Base-by-base conservation (phyloP, 2,797 vertebrate genomes). In the Synanceia verrucosa region DNA sequence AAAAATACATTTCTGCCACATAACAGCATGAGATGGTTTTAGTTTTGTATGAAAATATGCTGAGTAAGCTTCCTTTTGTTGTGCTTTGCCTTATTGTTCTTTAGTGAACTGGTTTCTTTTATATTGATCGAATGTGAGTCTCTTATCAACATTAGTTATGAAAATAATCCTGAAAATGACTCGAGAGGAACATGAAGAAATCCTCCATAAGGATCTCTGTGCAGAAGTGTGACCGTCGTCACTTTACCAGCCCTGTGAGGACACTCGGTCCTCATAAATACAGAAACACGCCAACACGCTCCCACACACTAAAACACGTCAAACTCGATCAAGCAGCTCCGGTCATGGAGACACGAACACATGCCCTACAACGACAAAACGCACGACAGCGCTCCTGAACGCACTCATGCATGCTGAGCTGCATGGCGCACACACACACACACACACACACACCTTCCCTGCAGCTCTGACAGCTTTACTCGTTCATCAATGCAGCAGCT, bases 391-490 rank as follows among this genome's bases (percentile, higher is more conserved):
- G 70, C 67, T 63, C 44, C 18, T 19, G 16, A 48, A 73, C 1
- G 66, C 72, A 78, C 39, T 58, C 66, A 73, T 68, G 83, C 79
- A 36, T 81, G 70, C 18, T 74, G 60, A 55, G 43, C 62, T 55
- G 41, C 24, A 63, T 37, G 10, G 61, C 60, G 33, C 34, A 12
- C 39, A 21, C 28, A 52, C 19, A 23, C 39, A 29, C 39, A 21
- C 69, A 39, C 65, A 36, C 29, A 65, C 60, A 70, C 36, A 34
- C 31, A 34, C 44, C 0, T 61, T 66, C 68, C 66, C 78, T 1
- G 9, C 79, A 71, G 75, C 53, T 53, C 76, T 56, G 86, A 86
- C 87, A 82, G 78, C 47, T 83, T 88, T 69, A 78, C 79, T 74
- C 57, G 41, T 79, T 71, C 59, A 77, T 85, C 79, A 73, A 80